Evolutionary conservation across 2,797 vertebrate species (phyloP).

Genomic region (Trichosurus vulpecula): DNA sequence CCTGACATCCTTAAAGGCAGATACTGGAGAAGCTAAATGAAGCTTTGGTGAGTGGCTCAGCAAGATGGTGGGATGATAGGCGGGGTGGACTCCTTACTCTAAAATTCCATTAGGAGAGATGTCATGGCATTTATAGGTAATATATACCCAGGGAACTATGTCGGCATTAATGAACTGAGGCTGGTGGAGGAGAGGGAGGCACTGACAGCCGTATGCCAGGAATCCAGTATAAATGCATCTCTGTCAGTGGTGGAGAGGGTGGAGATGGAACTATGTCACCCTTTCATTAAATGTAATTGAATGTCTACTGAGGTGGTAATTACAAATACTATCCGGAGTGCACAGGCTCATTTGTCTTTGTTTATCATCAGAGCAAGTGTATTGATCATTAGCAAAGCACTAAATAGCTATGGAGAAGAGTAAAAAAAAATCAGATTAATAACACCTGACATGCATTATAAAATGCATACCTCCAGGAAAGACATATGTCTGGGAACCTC

Average conservation of each 20-base stretch:
- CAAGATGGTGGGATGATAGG: not conserved
- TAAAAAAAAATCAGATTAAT: conserved; percentile 74
- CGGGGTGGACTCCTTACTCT: conserved; percentile 2
- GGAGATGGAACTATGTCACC: conserved; percentile 60
- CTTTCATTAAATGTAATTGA: conserved; percentile 76
- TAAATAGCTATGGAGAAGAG: conserved; percentile 68
- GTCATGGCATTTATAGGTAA: not conserved
- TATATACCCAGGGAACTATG: rapidly evolving
- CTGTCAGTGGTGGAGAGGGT: conserved; percentile 38
- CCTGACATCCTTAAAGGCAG: rapidly evolving
- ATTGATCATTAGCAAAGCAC: conserved; percentile 79
- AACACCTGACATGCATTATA: conserved; percentile 58
- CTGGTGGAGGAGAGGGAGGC: conserved; percentile 9
- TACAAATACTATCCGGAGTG: conserved; percentile 76
- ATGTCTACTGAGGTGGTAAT: conserved; percentile 79
- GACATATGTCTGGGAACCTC: conserved; percentile 21
- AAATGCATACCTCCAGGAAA: conserved; percentile 40
- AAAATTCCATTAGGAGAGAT: conserved; percentile 30
- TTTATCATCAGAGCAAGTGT: conserved; percentile 78
- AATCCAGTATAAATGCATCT: conserved; percentile 25
- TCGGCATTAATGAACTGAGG: not conserved
- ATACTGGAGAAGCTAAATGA: rapidly evolving
- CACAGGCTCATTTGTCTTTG: conserved; percentile 83
- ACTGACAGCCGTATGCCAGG: conserved; percentile 43
- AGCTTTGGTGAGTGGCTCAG: not conserved